Percentiles rank a stretch among this genome's conserved stretches.
These are phyloP conservation scores for Scolopax rusticola DNA, from an alignment of 2,797 vertebrate genomes.

Conservation along the genomic window DNA sequence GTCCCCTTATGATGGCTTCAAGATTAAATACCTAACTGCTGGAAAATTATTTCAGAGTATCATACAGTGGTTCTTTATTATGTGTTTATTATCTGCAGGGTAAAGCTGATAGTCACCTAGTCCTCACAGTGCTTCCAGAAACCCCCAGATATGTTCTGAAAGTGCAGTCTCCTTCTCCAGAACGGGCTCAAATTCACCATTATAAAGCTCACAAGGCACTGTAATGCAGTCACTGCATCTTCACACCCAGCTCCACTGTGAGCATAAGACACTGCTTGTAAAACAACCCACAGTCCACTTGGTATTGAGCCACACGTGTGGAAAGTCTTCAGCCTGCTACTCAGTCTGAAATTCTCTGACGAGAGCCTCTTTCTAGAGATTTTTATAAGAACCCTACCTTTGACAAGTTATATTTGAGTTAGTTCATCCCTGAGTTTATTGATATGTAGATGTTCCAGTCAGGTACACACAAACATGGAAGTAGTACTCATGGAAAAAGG, in stretches of 20 bases:
- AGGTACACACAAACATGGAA: background rate
- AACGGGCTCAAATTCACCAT: background rate
- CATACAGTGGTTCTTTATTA: background rate
- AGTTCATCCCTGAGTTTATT: background rate
- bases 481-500: background rate
- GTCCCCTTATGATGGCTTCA: background rate
- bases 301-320: background rate
- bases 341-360: background rate
- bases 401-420: background rate
- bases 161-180: background rate
- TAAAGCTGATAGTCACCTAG: background rate
- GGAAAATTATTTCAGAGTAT: background rate
- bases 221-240: background rate
- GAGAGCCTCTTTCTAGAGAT: background rate
- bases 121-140: background rate
- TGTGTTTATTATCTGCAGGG: background rate
- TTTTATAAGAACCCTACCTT: background rate
- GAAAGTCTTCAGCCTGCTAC: background rate
- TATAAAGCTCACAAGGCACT: background rate
- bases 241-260: background rate
- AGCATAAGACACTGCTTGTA: background rate
- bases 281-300: background rate
- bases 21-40: background rate
- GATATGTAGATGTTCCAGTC: background rate
- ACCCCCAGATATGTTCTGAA: background rate